Conservation (phyloP, 2,797 vertebrate species). For the Neopelma chrysocephalum region DNA sequence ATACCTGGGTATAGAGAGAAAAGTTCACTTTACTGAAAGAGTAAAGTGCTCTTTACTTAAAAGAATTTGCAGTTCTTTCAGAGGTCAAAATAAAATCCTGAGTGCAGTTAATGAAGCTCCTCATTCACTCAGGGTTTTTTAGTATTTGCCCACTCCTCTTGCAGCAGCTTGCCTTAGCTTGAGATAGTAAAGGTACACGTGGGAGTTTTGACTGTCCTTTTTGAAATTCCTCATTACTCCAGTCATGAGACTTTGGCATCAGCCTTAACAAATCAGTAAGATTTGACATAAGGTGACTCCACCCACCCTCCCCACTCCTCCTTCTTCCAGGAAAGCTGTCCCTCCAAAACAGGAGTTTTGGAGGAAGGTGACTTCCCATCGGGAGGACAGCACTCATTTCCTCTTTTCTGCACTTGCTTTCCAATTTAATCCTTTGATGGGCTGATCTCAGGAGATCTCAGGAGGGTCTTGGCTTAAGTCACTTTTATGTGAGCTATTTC, state of each 20-base stretch:
- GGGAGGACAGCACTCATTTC: not conserved
- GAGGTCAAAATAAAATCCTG: not conserved
- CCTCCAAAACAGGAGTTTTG: not conserved
- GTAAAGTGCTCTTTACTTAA: not conserved
- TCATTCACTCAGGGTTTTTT: not conserved
- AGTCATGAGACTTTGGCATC: not conserved
- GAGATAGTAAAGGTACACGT: not conserved
- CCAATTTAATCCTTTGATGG: not conserved
- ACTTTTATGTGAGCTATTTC: not conserved
- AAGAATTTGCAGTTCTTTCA: not conserved
- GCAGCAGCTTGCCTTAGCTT: not conserved
- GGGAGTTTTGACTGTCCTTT: not conserved
- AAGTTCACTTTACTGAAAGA: not conserved
- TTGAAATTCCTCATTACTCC: not conserved
- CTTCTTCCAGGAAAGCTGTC: not conserved
- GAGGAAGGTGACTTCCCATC: not conserved
- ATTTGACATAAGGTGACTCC: not conserved
- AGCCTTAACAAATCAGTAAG: not conserved
- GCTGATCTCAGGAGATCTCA: not conserved
- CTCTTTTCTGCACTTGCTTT: not conserved
- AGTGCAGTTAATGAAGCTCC: not conserved
- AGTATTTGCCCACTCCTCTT: not conserved
- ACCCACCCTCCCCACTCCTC: not conserved
- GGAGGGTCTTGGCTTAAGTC: not conserved
- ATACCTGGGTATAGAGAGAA: too few relatives aligned